phyloP scores from a whole-genome alignment of 2,113 vertebrate genomes.

The Mionectes macconnelli region DNA sequence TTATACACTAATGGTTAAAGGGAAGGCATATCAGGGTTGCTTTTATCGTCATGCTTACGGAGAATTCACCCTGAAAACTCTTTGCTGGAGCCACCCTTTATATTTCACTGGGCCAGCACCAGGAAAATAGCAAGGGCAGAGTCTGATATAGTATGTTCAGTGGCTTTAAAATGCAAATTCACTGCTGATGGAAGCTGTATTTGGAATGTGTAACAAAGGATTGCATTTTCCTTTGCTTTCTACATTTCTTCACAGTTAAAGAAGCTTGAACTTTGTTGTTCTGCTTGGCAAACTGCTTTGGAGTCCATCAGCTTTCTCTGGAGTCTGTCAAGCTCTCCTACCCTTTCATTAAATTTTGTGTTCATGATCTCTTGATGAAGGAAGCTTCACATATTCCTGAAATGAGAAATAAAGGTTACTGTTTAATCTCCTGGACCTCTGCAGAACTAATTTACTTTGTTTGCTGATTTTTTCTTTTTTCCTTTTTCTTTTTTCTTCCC shows the following conservation, averaged over 20 bases:
- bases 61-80: neutral
- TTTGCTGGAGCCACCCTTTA: neutral
- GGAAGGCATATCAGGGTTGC: neutral
- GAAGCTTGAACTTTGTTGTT: neutral
- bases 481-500: neutral
- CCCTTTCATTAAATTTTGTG: neutral
- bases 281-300: neutral
- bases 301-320: neutral
- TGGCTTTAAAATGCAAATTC: neutral
- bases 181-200: neutral
- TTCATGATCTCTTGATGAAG: neutral
- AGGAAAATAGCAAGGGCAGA: neutral
- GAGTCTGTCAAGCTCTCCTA: neutral
- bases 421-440: neutral
- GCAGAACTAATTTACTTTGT: conserved; percentile 40
- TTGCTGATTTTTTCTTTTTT: neutral
- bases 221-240: neutral
- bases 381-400: neutral
- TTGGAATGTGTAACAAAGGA: neutral
- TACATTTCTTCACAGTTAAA: neutral
- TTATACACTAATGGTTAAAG: neutral
- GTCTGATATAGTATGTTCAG: neutral
- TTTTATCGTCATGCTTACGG: neutral
- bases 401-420: neutral
- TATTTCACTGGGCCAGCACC: neutral